phyloP scores from a whole-genome alignment of 1,140 invertebrate species.

The Limonius californicus region DNA sequence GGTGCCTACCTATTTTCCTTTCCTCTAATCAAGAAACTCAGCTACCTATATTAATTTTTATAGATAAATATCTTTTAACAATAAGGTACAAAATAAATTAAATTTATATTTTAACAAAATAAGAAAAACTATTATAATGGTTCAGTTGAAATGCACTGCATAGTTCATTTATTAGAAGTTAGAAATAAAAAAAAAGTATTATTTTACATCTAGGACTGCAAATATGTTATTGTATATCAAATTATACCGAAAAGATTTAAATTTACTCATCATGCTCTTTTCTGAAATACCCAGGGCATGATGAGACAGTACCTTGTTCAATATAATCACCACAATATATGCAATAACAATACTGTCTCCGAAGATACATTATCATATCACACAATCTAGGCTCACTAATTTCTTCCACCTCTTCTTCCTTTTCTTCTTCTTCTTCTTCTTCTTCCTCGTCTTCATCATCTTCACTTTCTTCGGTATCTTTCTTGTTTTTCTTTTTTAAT shows the following conservation, averaged over 20 bases:
- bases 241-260: neutral
- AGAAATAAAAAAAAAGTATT: too few species aligned
- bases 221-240: too few species aligned
- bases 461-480: slow-evolving; percentile 39
- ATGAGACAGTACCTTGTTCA: slow-evolving; percentile 57
- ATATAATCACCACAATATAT: slow-evolving; percentile 73
- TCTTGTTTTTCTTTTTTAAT: slow-evolving; percentile 37
- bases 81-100: too few species aligned
- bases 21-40: too few species aligned
- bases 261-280: slow-evolving; percentile 55
- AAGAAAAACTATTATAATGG: too few species aligned
- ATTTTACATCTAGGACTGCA: too few species aligned
- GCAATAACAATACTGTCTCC: slow-evolving; percentile 69
- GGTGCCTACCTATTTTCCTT: too few species aligned
- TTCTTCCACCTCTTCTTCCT: slow-evolving; percentile 43
- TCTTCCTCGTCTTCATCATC: slow-evolving; percentile 34
- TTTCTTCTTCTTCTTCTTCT: slow-evolving; percentile 36
- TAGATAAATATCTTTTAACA: too few species aligned
- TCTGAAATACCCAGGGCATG: slow-evolving; percentile 64
- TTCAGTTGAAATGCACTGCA: too few species aligned
- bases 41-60: too few species aligned
- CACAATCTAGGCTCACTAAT: slow-evolving; percentile 40
- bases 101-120: too few species aligned
- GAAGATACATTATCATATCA: slow-evolving; percentile 61
- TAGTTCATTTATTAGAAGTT: too few species aligned